Evolutionary conservation across 2,797 vertebrate species (phyloP).

Genomic region (Myiotriccus ornatus): DNA sequence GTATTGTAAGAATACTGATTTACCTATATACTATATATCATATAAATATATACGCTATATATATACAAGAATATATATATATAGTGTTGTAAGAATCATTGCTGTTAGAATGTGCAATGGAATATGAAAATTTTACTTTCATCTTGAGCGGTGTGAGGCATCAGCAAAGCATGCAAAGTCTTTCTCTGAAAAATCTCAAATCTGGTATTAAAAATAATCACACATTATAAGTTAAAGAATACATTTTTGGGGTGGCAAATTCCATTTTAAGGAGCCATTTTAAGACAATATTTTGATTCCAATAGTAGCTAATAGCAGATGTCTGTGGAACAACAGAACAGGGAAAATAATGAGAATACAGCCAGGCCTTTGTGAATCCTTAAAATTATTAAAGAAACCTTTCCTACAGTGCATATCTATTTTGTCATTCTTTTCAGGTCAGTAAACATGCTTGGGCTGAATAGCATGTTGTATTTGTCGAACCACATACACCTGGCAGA

Average conservation of each 20-base stretch:
- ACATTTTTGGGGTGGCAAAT: background rate
- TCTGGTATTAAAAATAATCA: background rate
- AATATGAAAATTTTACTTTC: background rate
- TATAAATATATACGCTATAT: background rate
- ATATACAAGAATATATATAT: background rate
- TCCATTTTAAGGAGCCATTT: background rate
- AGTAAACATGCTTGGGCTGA: background rate
- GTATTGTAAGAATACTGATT: background rate
- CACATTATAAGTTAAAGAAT: background rate
- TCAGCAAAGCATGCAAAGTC: background rate
- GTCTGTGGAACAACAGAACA: background rate
- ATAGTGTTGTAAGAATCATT: background rate
- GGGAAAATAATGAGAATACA: background rate
- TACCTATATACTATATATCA: background rate
- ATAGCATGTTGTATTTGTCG: background rate
- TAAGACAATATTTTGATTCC: background rate
- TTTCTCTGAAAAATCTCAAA: background rate
- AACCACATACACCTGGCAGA: background rate
- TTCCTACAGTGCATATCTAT: background rate
- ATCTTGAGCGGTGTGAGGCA: background rate
- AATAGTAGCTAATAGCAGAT: background rate
- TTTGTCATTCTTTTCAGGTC: background rate
- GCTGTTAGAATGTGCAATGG: background rate
- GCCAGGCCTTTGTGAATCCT: background rate
- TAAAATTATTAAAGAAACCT: background rate